phyloP scores from a whole-genome alignment of 2,797 vertebrate species.

The Caiman crocodilus region DNA sequence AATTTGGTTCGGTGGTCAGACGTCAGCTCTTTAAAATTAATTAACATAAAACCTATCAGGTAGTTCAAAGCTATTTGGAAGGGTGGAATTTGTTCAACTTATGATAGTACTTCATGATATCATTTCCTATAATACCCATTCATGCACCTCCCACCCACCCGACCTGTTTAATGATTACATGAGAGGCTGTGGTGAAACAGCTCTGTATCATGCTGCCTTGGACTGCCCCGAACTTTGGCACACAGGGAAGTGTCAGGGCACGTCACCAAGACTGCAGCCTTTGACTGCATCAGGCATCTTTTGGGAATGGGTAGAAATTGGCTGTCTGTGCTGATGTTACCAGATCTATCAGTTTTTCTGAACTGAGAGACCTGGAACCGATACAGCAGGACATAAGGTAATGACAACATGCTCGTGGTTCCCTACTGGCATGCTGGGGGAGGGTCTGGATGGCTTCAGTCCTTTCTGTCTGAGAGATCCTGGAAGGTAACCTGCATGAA shows the following conservation, averaged over 20 bases:
- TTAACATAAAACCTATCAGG: background rate
- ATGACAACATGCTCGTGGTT: background rate
- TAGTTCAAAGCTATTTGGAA: background rate
- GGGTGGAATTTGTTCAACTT: background rate
- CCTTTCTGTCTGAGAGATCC: too few relatives aligned
- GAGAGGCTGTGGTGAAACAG: too few relatives aligned
- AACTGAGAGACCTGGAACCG: background rate
- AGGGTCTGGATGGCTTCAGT: background rate
- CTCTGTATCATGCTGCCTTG: too few relatives aligned
- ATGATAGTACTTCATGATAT: background rate
- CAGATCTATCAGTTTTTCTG: background rate
- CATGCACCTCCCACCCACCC: too few relatives aligned
- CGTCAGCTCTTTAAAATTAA: background rate
- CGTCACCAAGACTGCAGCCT: too few relatives aligned
- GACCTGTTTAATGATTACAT: too few relatives aligned
- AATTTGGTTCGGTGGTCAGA: background rate
- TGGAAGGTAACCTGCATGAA: too few relatives aligned
- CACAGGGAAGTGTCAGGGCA: too few relatives aligned
- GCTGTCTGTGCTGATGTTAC: background rate
- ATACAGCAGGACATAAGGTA: accelerated
- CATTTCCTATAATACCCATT: background rate
- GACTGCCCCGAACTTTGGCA: too few relatives aligned
- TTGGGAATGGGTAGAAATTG: background rate
- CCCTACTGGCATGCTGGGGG: background rate
- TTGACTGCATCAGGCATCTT: background rate